Conservation (phyloP, 2,888 invertebrate species). For the Diploptera punctata region DNA sequence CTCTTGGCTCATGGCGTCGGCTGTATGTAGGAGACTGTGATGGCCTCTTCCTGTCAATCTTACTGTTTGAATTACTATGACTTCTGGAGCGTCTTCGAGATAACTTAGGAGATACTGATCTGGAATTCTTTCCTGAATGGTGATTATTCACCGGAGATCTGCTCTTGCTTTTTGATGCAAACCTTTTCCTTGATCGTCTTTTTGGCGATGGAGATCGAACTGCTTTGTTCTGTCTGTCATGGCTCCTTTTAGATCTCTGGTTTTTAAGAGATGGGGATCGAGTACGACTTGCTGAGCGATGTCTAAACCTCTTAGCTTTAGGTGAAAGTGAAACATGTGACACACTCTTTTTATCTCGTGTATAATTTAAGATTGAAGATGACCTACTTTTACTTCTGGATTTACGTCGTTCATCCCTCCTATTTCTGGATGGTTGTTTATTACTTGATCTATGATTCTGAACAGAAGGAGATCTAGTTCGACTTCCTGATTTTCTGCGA, state of each 20-base stretch:
- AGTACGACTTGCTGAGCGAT: constrained; percentile 12
- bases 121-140: constrained; percentile 24
- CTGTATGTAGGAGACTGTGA: constrained; percentile 23
- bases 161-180: constrained; percentile 42
- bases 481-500: constrained; percentile 11
- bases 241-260: constrained; percentile 12
- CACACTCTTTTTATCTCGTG: constrained; percentile 10
- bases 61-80: constrained; percentile 10
- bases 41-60: constrained; percentile 6
- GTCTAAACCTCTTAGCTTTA: not conserved
- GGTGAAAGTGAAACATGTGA: constrained; percentile 24
- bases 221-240: not conserved
- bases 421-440: constrained; percentile 23
- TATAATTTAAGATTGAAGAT: constrained; percentile 17
- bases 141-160: constrained; percentile 35
- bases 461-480: constrained; percentile 14
- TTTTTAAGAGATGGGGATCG: constrained; percentile 23
- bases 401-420: constrained; percentile 21
- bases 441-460: constrained; percentile 13
- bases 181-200: constrained; percentile 44
- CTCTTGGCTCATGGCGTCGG: constrained; percentile 2
- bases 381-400: constrained; percentile 35
- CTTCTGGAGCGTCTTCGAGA: constrained; percentile 22
- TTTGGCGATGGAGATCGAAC: constrained; percentile 37
- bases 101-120: constrained; percentile 22